These are phyloP conservation scores for Lytechinus variegatus DNA, from an alignment of 35 echinoderm and acorn worm species.

Conservation along the genomic window DNA sequence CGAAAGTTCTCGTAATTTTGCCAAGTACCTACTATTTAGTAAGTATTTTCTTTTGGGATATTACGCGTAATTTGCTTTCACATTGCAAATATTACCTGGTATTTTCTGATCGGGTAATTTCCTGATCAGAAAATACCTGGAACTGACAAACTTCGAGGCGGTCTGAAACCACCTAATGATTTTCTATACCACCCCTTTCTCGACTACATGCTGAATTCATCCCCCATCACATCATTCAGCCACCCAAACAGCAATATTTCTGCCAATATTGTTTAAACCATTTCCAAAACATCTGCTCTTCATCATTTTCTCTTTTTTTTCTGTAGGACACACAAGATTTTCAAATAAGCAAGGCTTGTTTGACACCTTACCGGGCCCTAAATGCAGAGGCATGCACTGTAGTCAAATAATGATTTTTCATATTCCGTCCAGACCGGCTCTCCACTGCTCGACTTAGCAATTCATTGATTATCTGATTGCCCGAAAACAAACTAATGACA, in stretches of 20 bases:
- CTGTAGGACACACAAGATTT: background rate
- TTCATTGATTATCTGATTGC: slow-evolving; percentile 6
- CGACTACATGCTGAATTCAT: background rate
- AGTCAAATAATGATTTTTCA: background rate
- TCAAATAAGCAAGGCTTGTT: background rate
- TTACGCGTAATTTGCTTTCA: too few species aligned
- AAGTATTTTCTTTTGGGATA: too few species aligned
- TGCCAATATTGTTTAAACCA: background rate
- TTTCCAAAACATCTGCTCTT: background rate
- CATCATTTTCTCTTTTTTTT: background rate
- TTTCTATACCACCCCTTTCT: background rate
- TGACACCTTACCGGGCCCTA: background rate
- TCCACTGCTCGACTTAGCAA: background rate
- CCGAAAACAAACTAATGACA: background rate
- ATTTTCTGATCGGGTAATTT: too few species aligned
- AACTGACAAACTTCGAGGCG: too few species aligned
- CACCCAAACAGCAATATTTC: background rate
- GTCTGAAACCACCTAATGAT: too few species aligned
- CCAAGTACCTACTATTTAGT: too few species aligned
- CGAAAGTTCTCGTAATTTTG: too few species aligned
- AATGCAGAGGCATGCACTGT: background rate
- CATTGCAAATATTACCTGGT: too few species aligned
- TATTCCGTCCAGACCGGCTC: background rate
- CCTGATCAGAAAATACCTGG: too few species aligned
- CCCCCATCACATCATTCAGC: background rate